Evolutionary conservation across 2,888 invertebrate species (phyloP).

Genomic region (Heteropelma amictum): DNA sequence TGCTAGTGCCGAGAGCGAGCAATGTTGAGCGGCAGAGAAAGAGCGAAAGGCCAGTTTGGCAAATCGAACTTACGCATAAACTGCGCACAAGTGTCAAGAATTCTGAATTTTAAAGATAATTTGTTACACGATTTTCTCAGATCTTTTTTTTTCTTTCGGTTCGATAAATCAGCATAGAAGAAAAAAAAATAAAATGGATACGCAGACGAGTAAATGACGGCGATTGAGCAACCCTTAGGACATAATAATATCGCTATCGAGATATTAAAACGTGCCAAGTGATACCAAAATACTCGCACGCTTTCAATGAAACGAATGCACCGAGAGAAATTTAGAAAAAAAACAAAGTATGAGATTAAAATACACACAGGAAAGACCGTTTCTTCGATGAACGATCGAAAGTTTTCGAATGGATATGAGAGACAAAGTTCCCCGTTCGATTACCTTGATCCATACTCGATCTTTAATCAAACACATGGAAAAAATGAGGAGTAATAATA

Average conservation of each 20-base stretch:
- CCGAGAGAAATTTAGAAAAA: background rate
- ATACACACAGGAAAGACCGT: background rate
- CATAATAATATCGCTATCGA: conserved; percentile 54
- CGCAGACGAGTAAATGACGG: conserved; percentile 16
- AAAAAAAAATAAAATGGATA: background rate
- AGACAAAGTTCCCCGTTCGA: background rate
- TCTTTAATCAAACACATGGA: conserved; percentile 24
- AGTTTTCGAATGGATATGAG: background rate
- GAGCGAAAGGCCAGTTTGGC: conserved; percentile 14
- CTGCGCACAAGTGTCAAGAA: conserved; percentile 40
- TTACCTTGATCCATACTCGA: background rate
- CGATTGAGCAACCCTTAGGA: conserved; percentile 33
- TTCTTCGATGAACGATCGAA: background rate
- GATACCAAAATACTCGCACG: conserved; percentile 61
- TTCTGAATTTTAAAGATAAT: background rate
- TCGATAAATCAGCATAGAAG: background rate
- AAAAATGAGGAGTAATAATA: conserved; percentile 36
- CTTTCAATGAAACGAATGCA: conserved; percentile 21
- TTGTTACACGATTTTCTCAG: conserved; percentile 29
- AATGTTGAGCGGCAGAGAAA: conserved; percentile 3
- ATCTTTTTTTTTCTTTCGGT: conserved; percentile 22
- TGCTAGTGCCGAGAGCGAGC: conserved; percentile 7
- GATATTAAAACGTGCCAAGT: conserved; percentile 69
- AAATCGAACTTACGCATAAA: conserved; percentile 44
- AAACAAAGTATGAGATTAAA: background rate